These are phyloP conservation scores for Eretmochelys imbricata DNA, from an alignment of 2,113 vertebrate species.

Conservation along the genomic window DNA sequence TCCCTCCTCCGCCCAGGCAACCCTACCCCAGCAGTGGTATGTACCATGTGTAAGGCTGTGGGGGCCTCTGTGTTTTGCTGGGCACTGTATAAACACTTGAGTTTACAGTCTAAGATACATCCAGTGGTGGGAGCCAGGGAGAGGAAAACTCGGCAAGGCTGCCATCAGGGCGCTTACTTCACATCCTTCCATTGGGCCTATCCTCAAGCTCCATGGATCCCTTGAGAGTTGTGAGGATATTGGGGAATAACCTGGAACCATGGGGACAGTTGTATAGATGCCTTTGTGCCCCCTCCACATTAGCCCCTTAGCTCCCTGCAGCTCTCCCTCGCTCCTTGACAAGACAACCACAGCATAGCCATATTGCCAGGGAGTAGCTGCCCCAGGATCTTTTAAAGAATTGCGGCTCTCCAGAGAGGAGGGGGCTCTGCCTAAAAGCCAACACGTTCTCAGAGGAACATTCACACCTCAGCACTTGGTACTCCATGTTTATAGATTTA, in stretches of 20 bases:
- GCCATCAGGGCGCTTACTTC: not conserved
- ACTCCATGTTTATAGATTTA: not conserved
- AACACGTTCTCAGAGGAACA: not conserved
- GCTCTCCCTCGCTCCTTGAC: not conserved
- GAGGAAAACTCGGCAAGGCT: not conserved
- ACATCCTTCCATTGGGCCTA: not conserved
- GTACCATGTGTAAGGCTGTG: not conserved
- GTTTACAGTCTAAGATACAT: not conserved
- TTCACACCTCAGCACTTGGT: not conserved
- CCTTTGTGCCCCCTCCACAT: accelerated
- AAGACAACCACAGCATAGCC: not conserved
- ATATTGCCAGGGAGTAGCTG: not conserved
- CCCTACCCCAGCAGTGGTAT: not conserved
- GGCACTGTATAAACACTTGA: accelerated
- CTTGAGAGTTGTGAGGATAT: not conserved
- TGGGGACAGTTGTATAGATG: not conserved
- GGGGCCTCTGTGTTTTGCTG: not conserved
- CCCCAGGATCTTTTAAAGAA: not conserved
- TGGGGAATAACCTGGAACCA: not conserved
- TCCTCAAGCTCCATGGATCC: not conserved
- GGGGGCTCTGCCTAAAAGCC: not conserved
- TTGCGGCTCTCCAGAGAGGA: not conserved
- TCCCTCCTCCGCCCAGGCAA: too few species aligned
- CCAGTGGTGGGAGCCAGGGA: not conserved
- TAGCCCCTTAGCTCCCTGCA: not conserved